Conservation (phyloP, 2,888 invertebrate genomes). For the Ormyrus labotus region DNA sequence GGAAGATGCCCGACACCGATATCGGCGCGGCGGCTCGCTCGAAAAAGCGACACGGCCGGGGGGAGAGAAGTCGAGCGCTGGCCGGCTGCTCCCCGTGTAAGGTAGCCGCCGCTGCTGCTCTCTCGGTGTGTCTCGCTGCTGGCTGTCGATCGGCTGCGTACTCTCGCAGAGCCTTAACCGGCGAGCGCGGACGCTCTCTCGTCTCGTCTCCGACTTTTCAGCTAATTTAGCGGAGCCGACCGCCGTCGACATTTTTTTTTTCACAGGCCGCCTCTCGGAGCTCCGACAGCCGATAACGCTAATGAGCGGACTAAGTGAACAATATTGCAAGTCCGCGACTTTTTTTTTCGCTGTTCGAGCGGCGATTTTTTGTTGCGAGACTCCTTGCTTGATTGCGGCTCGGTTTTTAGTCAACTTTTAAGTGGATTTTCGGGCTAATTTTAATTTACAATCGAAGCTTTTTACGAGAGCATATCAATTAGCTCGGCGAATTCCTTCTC, state of each 20-base stretch:
- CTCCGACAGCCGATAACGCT: too few relatives aligned
- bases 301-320: too few relatives aligned
- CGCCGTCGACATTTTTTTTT: slow-evolving; percentile 20
- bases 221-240: slow-evolving; percentile 40
- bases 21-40: background rate
- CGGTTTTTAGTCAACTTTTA: too few relatives aligned
- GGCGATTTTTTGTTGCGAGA: too few relatives aligned
- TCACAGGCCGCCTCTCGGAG: background rate
- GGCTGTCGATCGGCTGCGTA: too few relatives aligned
- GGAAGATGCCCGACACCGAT: slow-evolving; percentile 32
- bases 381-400: too few relatives aligned
- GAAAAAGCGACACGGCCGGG: too few relatives aligned
- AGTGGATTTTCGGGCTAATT: too few relatives aligned
- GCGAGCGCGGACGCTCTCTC: slow-evolving; percentile 8
- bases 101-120: background rate
- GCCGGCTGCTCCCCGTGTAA: slow-evolving; percentile 16
- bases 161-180: too few relatives aligned
- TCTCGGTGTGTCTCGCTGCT: background rate
- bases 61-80: background rate
- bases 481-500: too few relatives aligned
- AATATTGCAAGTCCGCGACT: background rate
- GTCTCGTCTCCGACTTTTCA: slow-evolving; percentile 34
- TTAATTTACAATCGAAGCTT: too few relatives aligned
- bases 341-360: background rate
- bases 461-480: too few relatives aligned